Conservation (phyloP, 2,888 invertebrate species). For the Drosophila mercatorum region DNA sequence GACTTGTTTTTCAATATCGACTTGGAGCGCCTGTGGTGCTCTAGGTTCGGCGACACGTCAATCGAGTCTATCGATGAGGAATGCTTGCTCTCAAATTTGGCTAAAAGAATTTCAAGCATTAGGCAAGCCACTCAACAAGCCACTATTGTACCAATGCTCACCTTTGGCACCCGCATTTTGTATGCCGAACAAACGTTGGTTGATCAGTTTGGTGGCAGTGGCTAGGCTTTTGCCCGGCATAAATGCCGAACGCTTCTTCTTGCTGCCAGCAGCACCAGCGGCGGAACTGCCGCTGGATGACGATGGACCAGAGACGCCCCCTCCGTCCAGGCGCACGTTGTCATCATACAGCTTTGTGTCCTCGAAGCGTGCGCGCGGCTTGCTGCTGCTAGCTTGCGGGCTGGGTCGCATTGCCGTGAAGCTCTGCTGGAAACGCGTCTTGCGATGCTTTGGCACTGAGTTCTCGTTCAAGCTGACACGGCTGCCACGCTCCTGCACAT, state of each 20-base stretch:
- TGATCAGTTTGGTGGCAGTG: constrained; percentile 89
- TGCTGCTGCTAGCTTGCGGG: constrained; percentile 84
- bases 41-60: constrained; percentile 88
- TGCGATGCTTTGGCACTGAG: constrained; percentile 91
- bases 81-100: constrained; percentile 87
- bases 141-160: constrained; percentile 40
- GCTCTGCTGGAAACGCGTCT: constrained; percentile 93
- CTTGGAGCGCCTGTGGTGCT: constrained; percentile 89
- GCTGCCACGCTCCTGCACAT: constrained; percentile 85
- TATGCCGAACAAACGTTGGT: constrained; percentile 90
- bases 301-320: constrained; percentile 24
- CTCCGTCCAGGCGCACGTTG: constrained; percentile 83
- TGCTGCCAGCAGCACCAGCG: constrained; percentile 77
- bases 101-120: constrained; percentile 51
- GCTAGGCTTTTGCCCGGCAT: constrained; percentile 88
- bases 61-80: constrained; percentile 90
- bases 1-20: constrained; percentile 91
- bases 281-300: constrained; percentile 53
- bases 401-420: constrained; percentile 86
- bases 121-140: too few species aligned
- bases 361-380: constrained; percentile 83
- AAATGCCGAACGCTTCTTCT: constrained; percentile 86
- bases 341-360: constrained; percentile 86
- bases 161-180: constrained; percentile 85
- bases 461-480: constrained; percentile 88